phyloP scores from a whole-genome alignment of 2,797 vertebrate species.

The Chelon auratus region DNA sequence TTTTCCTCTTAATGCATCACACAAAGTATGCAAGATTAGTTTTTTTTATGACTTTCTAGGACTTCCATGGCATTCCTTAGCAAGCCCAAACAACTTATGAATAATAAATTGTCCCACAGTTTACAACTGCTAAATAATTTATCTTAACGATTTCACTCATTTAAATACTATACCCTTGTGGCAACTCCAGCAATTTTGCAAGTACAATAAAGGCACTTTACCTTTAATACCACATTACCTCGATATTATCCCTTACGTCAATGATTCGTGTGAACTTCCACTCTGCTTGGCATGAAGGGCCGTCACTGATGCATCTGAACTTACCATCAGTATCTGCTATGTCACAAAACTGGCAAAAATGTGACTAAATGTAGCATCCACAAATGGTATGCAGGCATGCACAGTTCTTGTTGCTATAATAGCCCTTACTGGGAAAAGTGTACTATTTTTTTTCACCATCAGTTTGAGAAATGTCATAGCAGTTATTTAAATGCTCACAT shows the following conservation, averaged over 20 bases:
- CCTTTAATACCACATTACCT: too few species aligned
- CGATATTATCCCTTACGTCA: too few species aligned
- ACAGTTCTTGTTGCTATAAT: neutral
- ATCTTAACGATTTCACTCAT: too few species aligned
- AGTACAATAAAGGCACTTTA: too few species aligned
- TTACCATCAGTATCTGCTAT: too few species aligned
- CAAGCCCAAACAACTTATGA: slow-evolving; percentile 1
- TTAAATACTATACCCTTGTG: too few species aligned
- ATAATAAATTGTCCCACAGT: slow-evolving; percentile 6
- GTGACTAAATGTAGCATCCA: neutral
- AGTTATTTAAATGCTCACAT: slow-evolving; percentile 41
- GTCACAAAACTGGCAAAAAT: neutral
- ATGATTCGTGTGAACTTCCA: too few species aligned
- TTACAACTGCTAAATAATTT: slow-evolving; percentile 30
- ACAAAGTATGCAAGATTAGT: neutral
- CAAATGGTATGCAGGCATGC: neutral
- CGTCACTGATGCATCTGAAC: too few species aligned
- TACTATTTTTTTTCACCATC: neutral
- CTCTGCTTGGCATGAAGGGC: too few species aligned
- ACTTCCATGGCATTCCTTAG: neutral
- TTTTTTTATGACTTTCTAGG: slow-evolving; percentile 6
- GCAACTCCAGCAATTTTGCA: too few species aligned
- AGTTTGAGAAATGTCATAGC: slow-evolving; percentile 57
- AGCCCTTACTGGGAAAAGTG: neutral
- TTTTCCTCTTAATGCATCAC: slow-evolving; percentile 16